Percentiles rank a stretch among this genome's conserved stretches.
These are phyloP conservation scores for Laothoe populi DNA, from an alignment of 2,888 invertebrate genomes.

Conservation along the genomic window DNA sequence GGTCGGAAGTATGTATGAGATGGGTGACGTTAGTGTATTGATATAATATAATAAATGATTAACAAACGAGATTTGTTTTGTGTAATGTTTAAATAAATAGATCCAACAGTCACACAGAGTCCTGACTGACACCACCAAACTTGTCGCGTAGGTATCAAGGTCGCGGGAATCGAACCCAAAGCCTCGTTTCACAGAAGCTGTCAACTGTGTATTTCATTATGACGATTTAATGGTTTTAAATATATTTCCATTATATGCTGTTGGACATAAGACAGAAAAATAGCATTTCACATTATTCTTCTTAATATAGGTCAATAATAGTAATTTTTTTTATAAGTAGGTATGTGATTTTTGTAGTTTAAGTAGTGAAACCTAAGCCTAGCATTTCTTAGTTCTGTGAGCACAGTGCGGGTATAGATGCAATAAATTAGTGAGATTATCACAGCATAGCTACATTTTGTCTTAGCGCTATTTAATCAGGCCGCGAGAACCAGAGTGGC, in stretches of 20 bases:
- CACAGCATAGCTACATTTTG: not conserved
- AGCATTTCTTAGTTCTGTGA: constrained; percentile 20
- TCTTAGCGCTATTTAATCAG: not conserved
- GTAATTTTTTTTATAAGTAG: not conserved
- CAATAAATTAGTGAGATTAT: constrained; percentile 23
- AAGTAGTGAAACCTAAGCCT: constrained; percentile 4
- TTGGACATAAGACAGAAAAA: not conserved
- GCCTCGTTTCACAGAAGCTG: too few relatives aligned
- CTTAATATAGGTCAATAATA: not conserved
- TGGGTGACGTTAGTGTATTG: too few relatives aligned
- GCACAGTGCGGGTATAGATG: constrained; percentile 22
- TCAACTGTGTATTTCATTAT: too few relatives aligned
- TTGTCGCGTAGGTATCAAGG: too few relatives aligned
- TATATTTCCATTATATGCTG: not conserved
- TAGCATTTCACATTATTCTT: constrained; percentile 18
- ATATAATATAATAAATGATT: too few relatives aligned
- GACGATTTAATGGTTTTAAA: too few relatives aligned
- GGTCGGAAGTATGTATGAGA: too few relatives aligned
- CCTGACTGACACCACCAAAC: too few relatives aligned
- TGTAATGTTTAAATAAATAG: too few relatives aligned
- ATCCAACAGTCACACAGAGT: too few relatives aligned
- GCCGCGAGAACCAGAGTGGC: not conserved
- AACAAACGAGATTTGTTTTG: too few relatives aligned
- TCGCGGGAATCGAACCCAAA: too few relatives aligned
- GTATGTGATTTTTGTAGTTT: constrained; percentile 12